phyloP scores from a whole-genome alignment of 2,113 vertebrate genomes.

The Pleuronectes platessa region DNA sequence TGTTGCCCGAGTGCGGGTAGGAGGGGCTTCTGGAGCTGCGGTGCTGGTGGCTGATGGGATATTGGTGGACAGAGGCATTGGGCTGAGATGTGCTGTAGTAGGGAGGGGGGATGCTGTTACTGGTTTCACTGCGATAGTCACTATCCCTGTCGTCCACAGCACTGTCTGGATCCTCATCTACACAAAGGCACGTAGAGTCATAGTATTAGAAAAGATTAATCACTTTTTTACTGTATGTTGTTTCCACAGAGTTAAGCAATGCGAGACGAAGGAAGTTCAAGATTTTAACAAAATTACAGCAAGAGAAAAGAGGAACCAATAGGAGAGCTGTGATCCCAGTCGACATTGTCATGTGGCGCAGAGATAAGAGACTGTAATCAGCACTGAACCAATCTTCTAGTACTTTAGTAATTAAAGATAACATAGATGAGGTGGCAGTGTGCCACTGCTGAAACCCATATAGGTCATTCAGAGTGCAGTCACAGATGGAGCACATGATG shows the following conservation, averaged over 20 bases:
- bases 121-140: conserved; percentile 98
- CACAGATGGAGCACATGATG: conserved; percentile 45
- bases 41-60: conserved; percentile 91
- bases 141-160: conserved; percentile 96
- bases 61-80: conserved; percentile 96
- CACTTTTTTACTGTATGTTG: background rate
- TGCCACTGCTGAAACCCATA: conserved; percentile 14
- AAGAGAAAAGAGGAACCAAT: background rate
- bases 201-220: background rate
- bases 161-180: conserved; percentile 95
- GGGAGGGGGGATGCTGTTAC: conserved; percentile 95
- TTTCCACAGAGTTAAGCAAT: background rate
- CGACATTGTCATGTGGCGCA: conserved; percentile 10
- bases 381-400: conserved; percentile 34
- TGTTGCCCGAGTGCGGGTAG: conserved; percentile 86
- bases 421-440: conserved; percentile 35
- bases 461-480: conserved; percentile 50
- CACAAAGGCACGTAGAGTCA: conserved; percentile 7
- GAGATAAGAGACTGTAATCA: conserved; percentile 39
- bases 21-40: conserved; percentile 85
- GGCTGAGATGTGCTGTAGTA: conserved; percentile 96
- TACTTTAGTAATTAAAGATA: conserved; percentile 42
- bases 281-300: background rate
- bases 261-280: background rate
- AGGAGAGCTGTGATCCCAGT: conserved; percentile 10